Base-by-base conservation (phyloP, 1,140 invertebrate species). In the Apis mellifera region DNA sequence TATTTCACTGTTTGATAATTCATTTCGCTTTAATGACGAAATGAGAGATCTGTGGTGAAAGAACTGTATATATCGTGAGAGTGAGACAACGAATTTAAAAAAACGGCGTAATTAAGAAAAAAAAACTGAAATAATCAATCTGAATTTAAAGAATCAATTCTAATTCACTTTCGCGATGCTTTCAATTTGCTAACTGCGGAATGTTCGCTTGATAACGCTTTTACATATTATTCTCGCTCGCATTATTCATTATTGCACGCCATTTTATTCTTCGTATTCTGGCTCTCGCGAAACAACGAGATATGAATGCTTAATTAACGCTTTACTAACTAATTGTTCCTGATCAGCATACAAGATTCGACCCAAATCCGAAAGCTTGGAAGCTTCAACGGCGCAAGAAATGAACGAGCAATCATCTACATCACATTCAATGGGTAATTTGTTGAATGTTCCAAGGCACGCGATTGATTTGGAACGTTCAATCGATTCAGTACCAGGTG, bases 281-380 rank as follows among this genome's bases (percentile, higher is more conserved):
- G 23, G 17, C 9, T 65, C 60, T 23, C 17, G 26, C 26, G n/a
- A 68, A 69, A 42, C 48, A 59, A 17, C 54, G 19, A 50, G 26
- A 26, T 75, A 15, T 15, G 19, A 75, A n/a, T n/a, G 81, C 90
- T 91, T 90, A 32, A 94, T 88, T 94, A 94, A 94, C 91, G 92
- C 93, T 93, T 93, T 81, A 93, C 92, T 93, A 93, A 93, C 91
- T 73, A 86, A 90, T 91, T 87, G 73, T 88, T 92, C 91, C 89
- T 89, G 90, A 90, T 91, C 91, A 94, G 93, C 89, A 82, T 89
- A 92, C 93, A 94, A 94, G 89, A 80, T 89, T 79, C 91, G 94
- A 73, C 93, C 93, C 80, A 94, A 92, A 86, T 94, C 93, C 86
- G 94, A 94, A 86, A 91, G 92, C 78, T 92, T 93, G 90, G 93